Percentiles rank a stretch among this genome's conserved stretches.
Conservation (phyloP, 2,888 invertebrate genomes). For the Stenichneumon culpator region DNA sequence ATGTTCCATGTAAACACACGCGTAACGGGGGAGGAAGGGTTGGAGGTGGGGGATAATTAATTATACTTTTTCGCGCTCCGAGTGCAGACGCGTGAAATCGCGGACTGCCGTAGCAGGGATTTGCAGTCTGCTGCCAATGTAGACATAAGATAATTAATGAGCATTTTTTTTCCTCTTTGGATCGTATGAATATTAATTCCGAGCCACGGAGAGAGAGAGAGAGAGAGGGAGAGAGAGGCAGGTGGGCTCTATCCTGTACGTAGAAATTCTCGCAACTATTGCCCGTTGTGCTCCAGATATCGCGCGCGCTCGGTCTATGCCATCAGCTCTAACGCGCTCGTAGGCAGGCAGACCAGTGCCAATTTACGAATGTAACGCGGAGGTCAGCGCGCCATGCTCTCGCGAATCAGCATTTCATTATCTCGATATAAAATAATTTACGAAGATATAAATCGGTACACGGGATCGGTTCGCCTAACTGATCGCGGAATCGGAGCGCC, state of each 20-base stretch:
- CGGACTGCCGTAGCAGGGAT: slow-evolving; percentile 37
- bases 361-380: slow-evolving; percentile 1
- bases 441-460: slow-evolving; percentile 19
- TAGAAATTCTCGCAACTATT: slow-evolving; percentile 47
- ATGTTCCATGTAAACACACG: slow-evolving; percentile 33
- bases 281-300: slow-evolving; percentile 66
- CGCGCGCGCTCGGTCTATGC: slow-evolving; percentile 30
- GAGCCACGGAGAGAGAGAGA: neutral
- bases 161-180: slow-evolving; percentile 21
- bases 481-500: neutral
- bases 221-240: slow-evolving; percentile 4
- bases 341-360: neutral
- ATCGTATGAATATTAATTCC: slow-evolving; percentile 66
- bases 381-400: slow-evolving; percentile 57
- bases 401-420: slow-evolving; percentile 60
- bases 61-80: slow-evolving; percentile 54
- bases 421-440: slow-evolving; percentile 50
- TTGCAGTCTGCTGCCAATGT: slow-evolving; percentile 39
- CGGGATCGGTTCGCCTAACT: neutral
- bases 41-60: slow-evolving; percentile 68
- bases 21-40: neutral
- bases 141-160: slow-evolving; percentile 48
- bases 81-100: slow-evolving; percentile 61
- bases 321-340: slow-evolving; percentile 26
- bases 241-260: slow-evolving; percentile 15